Evolutionary conservation across 1,140 invertebrate genomes (phyloP), one percentile per base, ranked within the genome.

Genomic region (Drosophila grimshawi): DNA sequence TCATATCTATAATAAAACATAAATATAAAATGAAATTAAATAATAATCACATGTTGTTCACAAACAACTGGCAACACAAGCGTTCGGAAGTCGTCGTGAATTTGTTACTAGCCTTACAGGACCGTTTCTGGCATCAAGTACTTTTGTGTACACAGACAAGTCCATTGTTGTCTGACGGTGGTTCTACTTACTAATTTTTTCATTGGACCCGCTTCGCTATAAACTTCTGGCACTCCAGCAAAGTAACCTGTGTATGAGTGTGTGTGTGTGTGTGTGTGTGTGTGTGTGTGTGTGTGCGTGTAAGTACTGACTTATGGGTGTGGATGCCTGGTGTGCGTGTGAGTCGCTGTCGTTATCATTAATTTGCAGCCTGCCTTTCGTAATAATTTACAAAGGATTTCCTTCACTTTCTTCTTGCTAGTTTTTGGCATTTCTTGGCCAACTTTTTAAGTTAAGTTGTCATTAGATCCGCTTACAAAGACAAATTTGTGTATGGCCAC

Each of bases 311-410:
- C 37, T 59, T 29, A 43, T 66, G 46, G 30, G 62, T 57, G 45
- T 43, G 52, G 29, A 57, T 39, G 64, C 46, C 19, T 46, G 41
- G 27, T 59, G 11, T 49, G 73, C 30, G 33, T 64, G 49, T 65
- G 67, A 53, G 67, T 10, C 19, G 37, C 56, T 61, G 83, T 70
- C 76, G 82, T 88, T 88, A 88, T 88, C 83, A 83, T 88, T 88
- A 88, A 88, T 88, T 88, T 88, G 85, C 83, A 88, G 83, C 72
- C 80, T 66, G 76, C 73, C 82, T 74, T 86, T 78, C 66, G 85
- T 72, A 82, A 88, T 88, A 89, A 83, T 80, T 88, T 88, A 88
- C 73, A 72, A 75, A 65, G 80, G 72, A 83, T 71, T 70, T 72
- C 66, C 62, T 53, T 48, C 56, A 59, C 65, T 76, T 72, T 73